These are phyloP conservation scores for Nezara viridula DNA, from an alignment of 2,888 invertebrate species.

Conservation along the genomic window DNA sequence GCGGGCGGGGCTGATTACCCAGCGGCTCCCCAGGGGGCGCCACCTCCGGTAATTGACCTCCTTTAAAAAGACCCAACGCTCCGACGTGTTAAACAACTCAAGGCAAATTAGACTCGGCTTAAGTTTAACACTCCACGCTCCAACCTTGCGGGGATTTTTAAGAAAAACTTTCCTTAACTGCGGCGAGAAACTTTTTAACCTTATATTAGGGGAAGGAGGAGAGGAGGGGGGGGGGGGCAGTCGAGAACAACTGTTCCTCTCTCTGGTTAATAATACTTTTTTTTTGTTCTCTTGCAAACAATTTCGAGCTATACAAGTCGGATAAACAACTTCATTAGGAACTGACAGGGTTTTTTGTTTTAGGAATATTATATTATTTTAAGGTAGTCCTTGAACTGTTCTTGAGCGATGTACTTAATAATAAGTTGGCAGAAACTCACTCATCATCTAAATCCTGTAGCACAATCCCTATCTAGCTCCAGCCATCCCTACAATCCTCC, in stretches of 20 bases:
- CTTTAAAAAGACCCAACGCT: neutral
- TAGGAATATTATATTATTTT: too few species aligned
- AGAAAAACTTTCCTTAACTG: neutral
- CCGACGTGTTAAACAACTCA: conserved; percentile 31
- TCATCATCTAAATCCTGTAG: too few species aligned
- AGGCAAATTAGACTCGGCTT: conserved; percentile 39
- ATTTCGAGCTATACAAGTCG: neutral
- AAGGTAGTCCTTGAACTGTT: too few species aligned
- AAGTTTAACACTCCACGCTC: conserved; percentile 37
- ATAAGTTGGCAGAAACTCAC: too few species aligned
- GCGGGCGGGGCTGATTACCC: neutral
- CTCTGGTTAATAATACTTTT: neutral
- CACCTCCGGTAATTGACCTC: conserved; percentile 6
- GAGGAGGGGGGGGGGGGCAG: too few species aligned
- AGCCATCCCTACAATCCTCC: too few species aligned
- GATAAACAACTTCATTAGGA: neutral
- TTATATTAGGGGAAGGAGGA: too few species aligned
- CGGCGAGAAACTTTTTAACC: conserved; percentile 46
- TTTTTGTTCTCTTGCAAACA: conserved; percentile 10
- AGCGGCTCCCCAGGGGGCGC: neutral
- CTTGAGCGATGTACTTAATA: too few species aligned
- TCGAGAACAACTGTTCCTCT: conserved; percentile 24
- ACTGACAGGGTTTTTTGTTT: too few species aligned
- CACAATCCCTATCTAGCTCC: too few species aligned
- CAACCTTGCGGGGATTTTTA: neutral